Conservation (phyloP, 2,888 invertebrate genomes). For the Nebria salina region DNA sequence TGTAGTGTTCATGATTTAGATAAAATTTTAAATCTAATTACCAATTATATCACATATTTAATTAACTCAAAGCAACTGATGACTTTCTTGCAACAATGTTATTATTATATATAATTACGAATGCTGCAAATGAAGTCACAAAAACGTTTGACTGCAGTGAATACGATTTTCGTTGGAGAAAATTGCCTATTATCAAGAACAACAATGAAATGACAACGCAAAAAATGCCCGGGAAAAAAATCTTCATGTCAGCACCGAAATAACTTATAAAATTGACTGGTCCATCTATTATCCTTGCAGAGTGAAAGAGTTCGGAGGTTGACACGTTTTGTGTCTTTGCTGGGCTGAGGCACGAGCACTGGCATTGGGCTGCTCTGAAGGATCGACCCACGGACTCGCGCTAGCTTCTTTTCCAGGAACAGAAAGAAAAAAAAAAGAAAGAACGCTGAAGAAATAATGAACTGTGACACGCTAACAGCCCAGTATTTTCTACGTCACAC, state of each 20-base stretch:
- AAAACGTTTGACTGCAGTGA: background rate
- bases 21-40: too few relatives aligned
- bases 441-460: slow-evolving; percentile 36
- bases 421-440: slow-evolving; percentile 12
- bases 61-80: too few relatives aligned
- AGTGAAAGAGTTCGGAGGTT: slow-evolving; percentile 12
- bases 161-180: slow-evolving; percentile 11
- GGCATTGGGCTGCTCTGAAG: background rate
- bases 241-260: slow-evolving; percentile 27
- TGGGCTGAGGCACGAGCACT: background rate
- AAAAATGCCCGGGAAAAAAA: background rate
- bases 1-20: too few relatives aligned
- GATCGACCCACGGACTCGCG: background rate
- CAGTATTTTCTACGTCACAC: slow-evolving; percentile 42
- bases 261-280: slow-evolving; percentile 44
- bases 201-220: slow-evolving; percentile 32
- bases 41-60: too few relatives aligned
- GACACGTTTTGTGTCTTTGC: slow-evolving; percentile 36
- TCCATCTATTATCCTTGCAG: slow-evolving; percentile 34
- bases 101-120: too few relatives aligned
- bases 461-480: slow-evolving; percentile 45
- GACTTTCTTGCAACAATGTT: too few relatives aligned
- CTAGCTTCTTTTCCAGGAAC: slow-evolving; percentile 8
- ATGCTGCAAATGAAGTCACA: background rate
- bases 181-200: slow-evolving; percentile 44